Base-by-base conservation (phyloP, 2,113 vertebrate genomes). In the Larimichthys polyactis region DNA sequence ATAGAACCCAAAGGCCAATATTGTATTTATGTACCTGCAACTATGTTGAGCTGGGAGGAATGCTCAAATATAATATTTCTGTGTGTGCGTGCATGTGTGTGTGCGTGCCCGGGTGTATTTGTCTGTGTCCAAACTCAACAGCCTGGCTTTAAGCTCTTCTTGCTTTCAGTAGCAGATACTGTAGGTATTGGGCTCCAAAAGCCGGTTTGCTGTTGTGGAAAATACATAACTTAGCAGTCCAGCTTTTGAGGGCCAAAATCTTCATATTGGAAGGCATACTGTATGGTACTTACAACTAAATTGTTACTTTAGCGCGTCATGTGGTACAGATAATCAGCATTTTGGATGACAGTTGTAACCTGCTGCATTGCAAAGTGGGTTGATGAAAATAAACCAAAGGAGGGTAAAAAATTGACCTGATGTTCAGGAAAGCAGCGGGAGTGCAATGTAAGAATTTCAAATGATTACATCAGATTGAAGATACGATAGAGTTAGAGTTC, bases 21-120 rank as follows among this genome's bases (percentile, higher is more conserved):
- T 86, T 89, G 84, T 88, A 83, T 89, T 85, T 89, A 71, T 88
- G 86, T 86, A 86, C 79, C 83, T 89, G 66, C 66, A 73, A 86
- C 74, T 58, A 79, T 87, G 73, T 79, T 82, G 58, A 83, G 76
- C 80, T 86, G 46, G 71, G 58, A 85, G 86, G 52, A 89, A 79
- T 72, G 29, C 65, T 86, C 19, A 20, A 80, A 89, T 68, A 36
- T 54, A 68, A 74, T 74, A 79, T 82, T 79, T 74, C 43, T 75
- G 20, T 36, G 32, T 58, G 4, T 14, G 64, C 32, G 20, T 59
- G 40, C 4, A 19, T 69, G 43, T 59, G 4, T 11, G n/a, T 68
- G 17, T 59, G 4, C 14, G n/a, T 68, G 17, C 43, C 40, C 17
- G 49, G 22, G 70, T 79, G 81, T 71, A 40, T 71, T 32, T 77